Percentiles rank a stretch among this genome's conserved stretches.
Conservation (phyloP, 2,797 vertebrate genomes). For the Trichosurus vulpecula region DNA sequence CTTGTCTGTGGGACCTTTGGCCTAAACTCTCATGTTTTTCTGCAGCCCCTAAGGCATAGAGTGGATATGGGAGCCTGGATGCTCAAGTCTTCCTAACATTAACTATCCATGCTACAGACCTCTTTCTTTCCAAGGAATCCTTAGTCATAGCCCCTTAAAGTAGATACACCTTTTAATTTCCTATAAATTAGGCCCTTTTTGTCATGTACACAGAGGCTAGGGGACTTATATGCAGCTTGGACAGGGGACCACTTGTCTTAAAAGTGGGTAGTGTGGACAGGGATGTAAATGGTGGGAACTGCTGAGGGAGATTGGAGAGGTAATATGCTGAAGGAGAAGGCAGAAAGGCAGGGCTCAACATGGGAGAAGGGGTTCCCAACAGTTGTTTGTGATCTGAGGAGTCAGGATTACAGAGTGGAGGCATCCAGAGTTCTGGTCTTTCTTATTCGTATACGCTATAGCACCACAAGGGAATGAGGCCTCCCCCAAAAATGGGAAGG, state of each 20-base stretch:
- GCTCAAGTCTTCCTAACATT: not conserved
- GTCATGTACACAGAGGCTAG: not conserved
- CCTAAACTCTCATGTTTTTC: not conserved
- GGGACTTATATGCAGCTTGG: not conserved
- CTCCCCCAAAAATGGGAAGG: not conserved
- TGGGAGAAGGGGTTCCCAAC: not conserved
- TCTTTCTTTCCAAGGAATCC: not conserved
- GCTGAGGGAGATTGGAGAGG: not conserved
- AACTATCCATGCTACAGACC: not conserved
- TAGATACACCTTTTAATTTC: not conserved
- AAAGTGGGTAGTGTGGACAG: not conserved
- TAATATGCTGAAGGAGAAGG: not conserved
- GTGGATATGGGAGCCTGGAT: not conserved
- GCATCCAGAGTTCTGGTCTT: not conserved
- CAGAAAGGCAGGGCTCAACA: not conserved
- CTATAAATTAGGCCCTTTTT: too few relatives aligned
- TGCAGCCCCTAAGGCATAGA: not conserved
- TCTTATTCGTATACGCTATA: not conserved
- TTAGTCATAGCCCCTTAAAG: not conserved
- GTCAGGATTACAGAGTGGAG: not conserved
- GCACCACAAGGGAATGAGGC: not conserved
- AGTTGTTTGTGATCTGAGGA: not conserved
- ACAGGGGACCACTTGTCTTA: too few relatives aligned
- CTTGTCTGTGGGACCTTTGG: not conserved
- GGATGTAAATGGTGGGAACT: too few relatives aligned